Conservation (phyloP, 2,113 vertebrate genomes). For the Colius striatus region DNA sequence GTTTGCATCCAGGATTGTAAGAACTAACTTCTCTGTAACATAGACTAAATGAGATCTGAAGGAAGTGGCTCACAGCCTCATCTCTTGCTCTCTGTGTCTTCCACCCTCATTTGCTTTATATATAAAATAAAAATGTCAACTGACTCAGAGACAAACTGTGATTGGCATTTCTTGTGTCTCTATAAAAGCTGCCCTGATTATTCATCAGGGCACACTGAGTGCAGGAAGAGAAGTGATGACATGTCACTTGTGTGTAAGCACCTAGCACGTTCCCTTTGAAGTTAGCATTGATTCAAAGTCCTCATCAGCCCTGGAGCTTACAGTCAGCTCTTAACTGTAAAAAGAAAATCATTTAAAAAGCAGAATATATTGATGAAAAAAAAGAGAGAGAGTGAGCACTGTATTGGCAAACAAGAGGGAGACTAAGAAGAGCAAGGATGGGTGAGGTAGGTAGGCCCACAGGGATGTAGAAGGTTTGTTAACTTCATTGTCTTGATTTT, state of each 20-base stretch:
- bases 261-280: slow-evolving; percentile 29
- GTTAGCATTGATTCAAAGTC: slow-evolving; percentile 18
- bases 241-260: not conserved
- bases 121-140: slow-evolving; percentile 44
- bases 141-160: slow-evolving; percentile 49
- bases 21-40: not conserved
- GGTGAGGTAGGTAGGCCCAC: not conserved
- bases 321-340: not conserved
- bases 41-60: slow-evolving; percentile 37
- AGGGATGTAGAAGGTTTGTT: not conserved
- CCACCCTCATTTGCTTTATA: slow-evolving; percentile 43
- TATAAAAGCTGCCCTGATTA: slow-evolving; percentile 39
- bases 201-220: slow-evolving; percentile 8
- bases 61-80: not conserved
- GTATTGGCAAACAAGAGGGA: not conserved
- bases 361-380: not conserved
- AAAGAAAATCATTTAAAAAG: not conserved
- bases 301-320: not conserved
- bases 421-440: not conserved
- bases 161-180: not conserved
- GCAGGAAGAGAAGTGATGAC: not conserved
- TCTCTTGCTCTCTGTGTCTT: slow-evolving; percentile 39
- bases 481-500: slow-evolving; percentile 14
- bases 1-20: not conserved
- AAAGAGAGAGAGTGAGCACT: not conserved